A percentile compares a stretch with the other conserved stretches of the same genome.
Conservation (phyloP, 2,113 vertebrate species). For the Lophius piscatorius region DNA sequence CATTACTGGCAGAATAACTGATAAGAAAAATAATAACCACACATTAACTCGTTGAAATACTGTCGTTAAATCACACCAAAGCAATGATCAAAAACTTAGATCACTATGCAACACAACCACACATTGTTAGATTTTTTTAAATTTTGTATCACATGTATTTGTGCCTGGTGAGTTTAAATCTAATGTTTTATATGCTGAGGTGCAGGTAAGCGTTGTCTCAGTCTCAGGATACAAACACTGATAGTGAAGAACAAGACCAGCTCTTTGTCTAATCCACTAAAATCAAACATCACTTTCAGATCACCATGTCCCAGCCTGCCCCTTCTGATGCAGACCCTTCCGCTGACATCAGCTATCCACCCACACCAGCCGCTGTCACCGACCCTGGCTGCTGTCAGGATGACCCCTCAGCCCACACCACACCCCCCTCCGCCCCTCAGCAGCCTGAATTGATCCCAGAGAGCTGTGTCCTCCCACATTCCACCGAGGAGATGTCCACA, state of each 20-base stretch:
- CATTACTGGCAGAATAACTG: not conserved
- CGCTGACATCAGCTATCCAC: conserved; percentile 22
- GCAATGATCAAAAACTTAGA: not conserved
- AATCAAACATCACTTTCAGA: conserved; percentile 43
- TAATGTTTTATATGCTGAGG: too few species aligned
- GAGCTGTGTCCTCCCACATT: conserved; percentile 1
- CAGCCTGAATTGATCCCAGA: conserved; percentile 28
- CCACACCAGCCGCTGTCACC: conserved; percentile 1
- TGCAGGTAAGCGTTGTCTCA: not conserved
- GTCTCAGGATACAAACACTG: not conserved
- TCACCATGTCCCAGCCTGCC: conserved; percentile 76
- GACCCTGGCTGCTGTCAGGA: conserved; percentile 25
- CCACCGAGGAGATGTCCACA: not conserved
- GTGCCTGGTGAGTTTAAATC: too few species aligned
- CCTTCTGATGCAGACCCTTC: conserved; percentile 31
- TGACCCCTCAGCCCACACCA: conserved; percentile 17
- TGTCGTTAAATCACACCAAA: not conserved
- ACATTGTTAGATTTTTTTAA: too few species aligned
- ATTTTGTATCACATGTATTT: too few species aligned
- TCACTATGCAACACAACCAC: too few species aligned
- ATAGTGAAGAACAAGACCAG: too few species aligned
- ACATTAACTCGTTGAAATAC: not conserved
- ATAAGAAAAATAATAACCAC: not conserved
- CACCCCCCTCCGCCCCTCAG: not conserved
- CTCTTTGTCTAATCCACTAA: not conserved